Evolutionary conservation across 1,140 invertebrate genomes (phyloP), one percentile per base, ranked within the genome.

Genomic region (Drosophila eugracilis): DNA sequence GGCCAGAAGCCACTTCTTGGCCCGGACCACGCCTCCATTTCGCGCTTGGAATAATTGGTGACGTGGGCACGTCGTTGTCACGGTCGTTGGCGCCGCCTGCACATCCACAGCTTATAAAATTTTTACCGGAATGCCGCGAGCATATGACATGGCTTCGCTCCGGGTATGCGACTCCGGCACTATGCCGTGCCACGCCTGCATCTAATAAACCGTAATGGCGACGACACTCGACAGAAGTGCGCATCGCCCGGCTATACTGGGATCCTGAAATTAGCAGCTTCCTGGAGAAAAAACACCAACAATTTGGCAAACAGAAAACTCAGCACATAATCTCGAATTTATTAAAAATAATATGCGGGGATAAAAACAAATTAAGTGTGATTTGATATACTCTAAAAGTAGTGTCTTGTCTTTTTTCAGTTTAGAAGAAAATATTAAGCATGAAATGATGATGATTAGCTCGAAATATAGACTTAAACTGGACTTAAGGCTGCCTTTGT

Each of bases 81-180:
- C 24, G 42, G 78, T 72, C 63, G 55, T 78, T 84, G 76, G 76
- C 81, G 60, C 65, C 66, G 81, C 66, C 81, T 85, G 80, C 80
- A 85, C 80, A 85, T 69, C 75, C 58, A 32, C 58, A 79, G 66
- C 81, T 86, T 80, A 85, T 80, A 70, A 69, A 86, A 76, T 73
- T 85, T 73, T 80, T 50, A 80, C 53, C 58, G 49, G 62, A 67
- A 67, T 53, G 62, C 50, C 73, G 58, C 17, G 19, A 59, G 32
- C 44, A 54, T 9, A 26, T 39, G 49, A 39, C 19, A n/a, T 28
- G 45, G 45, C 50, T 39, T 4, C 28, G 9, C 28, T 9, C 5
- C 39, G 39, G 39, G 12, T n/a, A 5, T 19, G 9, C 10, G 5
- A 17, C 42, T 39, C 30, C 58, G 44, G n/a, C 14, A 1, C 22